Conservation (phyloP, 1,140 invertebrate genomes). For the Heliconius eleuchia region DNA sequence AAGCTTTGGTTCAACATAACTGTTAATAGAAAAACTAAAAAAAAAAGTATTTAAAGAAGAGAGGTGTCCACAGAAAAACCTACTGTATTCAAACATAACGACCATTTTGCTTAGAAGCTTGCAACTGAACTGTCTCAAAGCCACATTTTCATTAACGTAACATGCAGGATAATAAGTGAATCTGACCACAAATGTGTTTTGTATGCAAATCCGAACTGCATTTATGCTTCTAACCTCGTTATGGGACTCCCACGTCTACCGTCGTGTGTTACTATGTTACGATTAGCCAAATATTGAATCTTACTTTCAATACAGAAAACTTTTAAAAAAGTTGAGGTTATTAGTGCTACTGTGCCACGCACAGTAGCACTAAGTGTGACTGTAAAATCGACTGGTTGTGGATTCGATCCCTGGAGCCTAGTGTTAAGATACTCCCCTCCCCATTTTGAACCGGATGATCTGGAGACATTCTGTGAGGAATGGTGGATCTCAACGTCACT, state of each 20-base stretch:
- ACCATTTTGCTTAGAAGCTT: background rate
- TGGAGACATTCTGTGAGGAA: too few species aligned
- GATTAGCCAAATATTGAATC: background rate
- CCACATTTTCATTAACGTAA: slow-evolving; percentile 19
- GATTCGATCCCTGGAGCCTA: too few species aligned
- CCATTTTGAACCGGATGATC: too few species aligned
- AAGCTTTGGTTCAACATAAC: too few species aligned
- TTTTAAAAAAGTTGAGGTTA: too few species aligned
- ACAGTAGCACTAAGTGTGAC: too few species aligned
- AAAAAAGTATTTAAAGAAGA: background rate
- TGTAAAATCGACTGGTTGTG: too few species aligned
- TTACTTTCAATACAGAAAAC: background rate
- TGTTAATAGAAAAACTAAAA: background rate
- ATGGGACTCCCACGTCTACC: slow-evolving; percentile 4
- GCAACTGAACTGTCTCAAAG: slow-evolving; percentile 12
- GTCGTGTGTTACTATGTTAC: background rate
- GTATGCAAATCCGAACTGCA: slow-evolving; percentile 19
- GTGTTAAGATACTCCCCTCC: too few species aligned
- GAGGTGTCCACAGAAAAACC: background rate
- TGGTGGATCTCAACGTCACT: too few species aligned
- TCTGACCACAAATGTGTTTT: slow-evolving; percentile 27
- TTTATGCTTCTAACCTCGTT: slow-evolving; percentile 5
- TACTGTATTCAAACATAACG: background rate
- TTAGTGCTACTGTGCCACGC: too few species aligned
- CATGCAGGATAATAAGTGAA: slow-evolving; percentile 15